Evolutionary conservation across 2,113 vertebrate species (phyloP).

Genomic region (Micromys minutus): DNA sequence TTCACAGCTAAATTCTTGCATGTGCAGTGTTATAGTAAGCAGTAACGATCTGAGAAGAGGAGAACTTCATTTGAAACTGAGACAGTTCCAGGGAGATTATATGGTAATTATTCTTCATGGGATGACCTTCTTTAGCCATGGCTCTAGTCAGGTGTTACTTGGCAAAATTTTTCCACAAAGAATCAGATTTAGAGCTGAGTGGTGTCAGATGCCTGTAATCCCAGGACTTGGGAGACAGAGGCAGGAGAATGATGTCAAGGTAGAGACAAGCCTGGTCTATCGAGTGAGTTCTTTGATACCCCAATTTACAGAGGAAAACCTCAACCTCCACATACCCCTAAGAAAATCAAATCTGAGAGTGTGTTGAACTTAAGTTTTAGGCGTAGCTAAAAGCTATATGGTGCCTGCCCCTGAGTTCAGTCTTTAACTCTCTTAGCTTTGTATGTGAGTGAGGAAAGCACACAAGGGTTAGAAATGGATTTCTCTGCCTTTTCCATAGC

Average conservation of each 20-base stretch:
- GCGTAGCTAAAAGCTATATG: neutral
- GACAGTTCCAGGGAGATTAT: neutral
- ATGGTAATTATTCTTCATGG: neutral
- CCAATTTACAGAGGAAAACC: neutral
- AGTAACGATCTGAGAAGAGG: neutral
- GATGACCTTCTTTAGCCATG: neutral
- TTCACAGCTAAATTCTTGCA: neutral
- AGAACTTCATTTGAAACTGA: neutral
- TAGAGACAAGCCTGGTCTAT: neutral
- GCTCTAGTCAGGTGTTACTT: neutral
- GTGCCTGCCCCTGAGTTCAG: neutral
- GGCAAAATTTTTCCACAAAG: slow-evolving; percentile 16
- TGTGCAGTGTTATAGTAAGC: neutral
- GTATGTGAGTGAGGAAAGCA: neutral
- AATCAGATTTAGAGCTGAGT: neutral
- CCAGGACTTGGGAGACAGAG: neutral
- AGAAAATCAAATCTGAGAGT: neutral
- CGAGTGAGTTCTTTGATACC: neutral
- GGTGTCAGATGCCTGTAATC: neutral
- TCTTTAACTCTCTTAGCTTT: slow-evolving; percentile 2
- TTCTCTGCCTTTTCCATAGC: neutral
- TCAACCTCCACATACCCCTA: neutral
- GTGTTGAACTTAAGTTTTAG: neutral
- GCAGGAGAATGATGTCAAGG: neutral
- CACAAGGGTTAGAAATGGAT: neutral